Conservation (phyloP, 2,888 invertebrate genomes). For the Acanthosoma haemorrhoidale region DNA sequence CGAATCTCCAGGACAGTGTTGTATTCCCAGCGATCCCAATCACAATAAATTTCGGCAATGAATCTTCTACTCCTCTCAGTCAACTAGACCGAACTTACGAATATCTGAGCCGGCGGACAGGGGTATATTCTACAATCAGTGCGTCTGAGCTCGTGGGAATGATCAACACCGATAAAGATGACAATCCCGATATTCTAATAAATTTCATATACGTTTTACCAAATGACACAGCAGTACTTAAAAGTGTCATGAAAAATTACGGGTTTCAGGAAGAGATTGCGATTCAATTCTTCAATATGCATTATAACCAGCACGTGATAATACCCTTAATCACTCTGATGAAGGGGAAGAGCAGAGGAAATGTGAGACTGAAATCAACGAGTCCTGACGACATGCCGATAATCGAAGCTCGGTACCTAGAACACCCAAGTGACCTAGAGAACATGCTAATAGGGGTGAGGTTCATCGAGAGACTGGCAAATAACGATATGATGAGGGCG, state of each 20-base stretch:
- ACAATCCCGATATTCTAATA: constrained; percentile 34
- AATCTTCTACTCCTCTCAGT: constrained; percentile 11
- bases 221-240: constrained; percentile 29
- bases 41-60: constrained; percentile 23
- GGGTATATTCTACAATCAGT: constrained; percentile 33
- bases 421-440: constrained; percentile 32
- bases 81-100: constrained; percentile 35
- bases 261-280: constrained; percentile 32
- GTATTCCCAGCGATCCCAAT: constrained; percentile 35
- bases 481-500: constrained; percentile 38
- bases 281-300: constrained; percentile 23
- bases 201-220: constrained; percentile 28
- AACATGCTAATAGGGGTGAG: constrained; percentile 42
- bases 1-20: constrained; percentile 37
- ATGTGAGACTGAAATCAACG: constrained; percentile 27
- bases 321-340: constrained; percentile 35
- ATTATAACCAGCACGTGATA: constrained; percentile 23
- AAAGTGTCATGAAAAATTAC: constrained; percentile 23
- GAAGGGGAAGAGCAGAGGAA: constrained; percentile 35
- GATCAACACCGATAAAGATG: constrained; percentile 34
- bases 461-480: constrained; percentile 41
- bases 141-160: constrained; percentile 31
- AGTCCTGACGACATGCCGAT: constrained; percentile 27
- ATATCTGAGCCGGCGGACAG: constrained; percentile 33
- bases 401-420: constrained; percentile 34